Base-by-base conservation (phyloP, 1,140 invertebrate species). In the Pomacea maculata region DNA sequence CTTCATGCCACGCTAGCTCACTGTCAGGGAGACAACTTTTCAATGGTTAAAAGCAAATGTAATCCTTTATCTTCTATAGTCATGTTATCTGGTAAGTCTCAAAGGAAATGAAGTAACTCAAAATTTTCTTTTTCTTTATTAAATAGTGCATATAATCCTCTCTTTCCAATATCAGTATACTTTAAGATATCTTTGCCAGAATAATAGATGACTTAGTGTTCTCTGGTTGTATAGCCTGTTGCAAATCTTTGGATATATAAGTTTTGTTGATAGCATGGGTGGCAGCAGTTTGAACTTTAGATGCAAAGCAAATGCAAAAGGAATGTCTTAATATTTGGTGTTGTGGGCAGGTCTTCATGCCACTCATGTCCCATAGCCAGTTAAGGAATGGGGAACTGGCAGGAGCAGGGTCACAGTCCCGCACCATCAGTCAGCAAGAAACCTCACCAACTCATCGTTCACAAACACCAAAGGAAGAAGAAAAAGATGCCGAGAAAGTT, bases 361-460 rank as follows among this genome's bases (percentile, higher is more conserved):
- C 90, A 57, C 84, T 91, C 57, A 78, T 91, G 79, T 90, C 91
- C 0, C 90, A 85, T 82, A 90, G 89, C 75, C 88, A 91, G 83
- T 88, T 91, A 55, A 87, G 85, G 72, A 86, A 86, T 86, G 84
- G 85, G 17, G 80, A 83, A 74, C 25, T 68, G 29, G 12, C 63
- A 11, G 55, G 34, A 57, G 83, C 79, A 19, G 67, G 83, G 25
- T 67, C 82, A 55, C 82, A 81, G 55, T 72, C 82, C 1, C 81
- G 82, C 14, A 52, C 76, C 54, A 79, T 84, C 6, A 88, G 87
- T 80, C 85, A 84, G 0, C 71, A 85, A 52, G 83, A 87, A 19
- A 86, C 87, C 14, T 71, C 82, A 15, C 65, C 81, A 8, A 84
- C 83, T 64, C 80, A 84, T 15, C 68, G 25, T 9, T 78, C 84